These are phyloP conservation scores for Hemistola chrysoprasaria DNA, from an alignment of 2,888 invertebrate genomes.

Conservation along the genomic window DNA sequence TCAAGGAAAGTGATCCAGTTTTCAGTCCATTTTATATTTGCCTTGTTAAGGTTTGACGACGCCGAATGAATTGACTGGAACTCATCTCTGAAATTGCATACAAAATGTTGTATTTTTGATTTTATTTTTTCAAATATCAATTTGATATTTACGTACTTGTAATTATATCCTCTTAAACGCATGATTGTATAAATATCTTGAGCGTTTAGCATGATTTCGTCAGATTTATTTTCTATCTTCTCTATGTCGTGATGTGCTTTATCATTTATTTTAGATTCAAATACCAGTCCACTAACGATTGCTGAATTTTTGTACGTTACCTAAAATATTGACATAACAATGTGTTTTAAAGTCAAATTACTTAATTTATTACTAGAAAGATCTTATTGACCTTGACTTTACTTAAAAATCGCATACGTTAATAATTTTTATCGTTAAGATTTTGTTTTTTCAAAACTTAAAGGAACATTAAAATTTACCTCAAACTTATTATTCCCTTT, in stretches of 20 bases:
- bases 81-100: conserved; percentile 32
- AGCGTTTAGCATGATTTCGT: conserved; percentile 25
- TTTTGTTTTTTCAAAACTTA: too few relatives aligned
- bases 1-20: conserved; percentile 44
- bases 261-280: conserved; percentile 3
- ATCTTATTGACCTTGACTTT: too few relatives aligned
- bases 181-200: conserved; percentile 41
- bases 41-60: conserved; percentile 29
- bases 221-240: conserved; percentile 13
- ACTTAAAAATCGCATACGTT: too few relatives aligned
- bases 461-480: too few relatives aligned
- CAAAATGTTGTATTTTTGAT: too few relatives aligned
- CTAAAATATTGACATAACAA: conserved; percentile 25
- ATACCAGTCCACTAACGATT: conserved; percentile 34
- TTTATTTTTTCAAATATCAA: too few relatives aligned
- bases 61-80: conserved; percentile 37
- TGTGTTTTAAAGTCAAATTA: too few relatives aligned
- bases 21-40: conserved; percentile 34
- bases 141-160: neutral
- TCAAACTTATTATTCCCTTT: conserved; percentile 39
- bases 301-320: conserved; percentile 30
- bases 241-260: conserved; percentile 5
- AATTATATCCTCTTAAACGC: conserved; percentile 32
- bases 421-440: too few relatives aligned
- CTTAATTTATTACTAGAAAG: too few relatives aligned